phyloP scores from a whole-genome alignment of 2,113 vertebrate genomes.

The Oncorhynchus nerka region DNA sequence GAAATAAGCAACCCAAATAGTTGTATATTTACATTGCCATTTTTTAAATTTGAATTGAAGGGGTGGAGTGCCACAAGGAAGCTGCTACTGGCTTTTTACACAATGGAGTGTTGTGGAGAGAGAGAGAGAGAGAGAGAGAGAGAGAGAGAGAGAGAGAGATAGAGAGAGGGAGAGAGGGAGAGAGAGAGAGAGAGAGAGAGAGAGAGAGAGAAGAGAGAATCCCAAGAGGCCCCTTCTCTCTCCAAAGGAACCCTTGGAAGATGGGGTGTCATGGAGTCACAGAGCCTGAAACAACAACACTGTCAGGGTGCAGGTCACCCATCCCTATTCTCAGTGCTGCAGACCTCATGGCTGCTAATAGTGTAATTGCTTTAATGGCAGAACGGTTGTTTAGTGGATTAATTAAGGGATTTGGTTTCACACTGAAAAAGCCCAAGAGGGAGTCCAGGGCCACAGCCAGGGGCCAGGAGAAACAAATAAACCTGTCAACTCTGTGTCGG shows the following conservation, averaged over 20 bases:
- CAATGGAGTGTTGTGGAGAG: background rate
- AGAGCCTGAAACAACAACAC: slow-evolving; percentile 32
- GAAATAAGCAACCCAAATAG: no score
- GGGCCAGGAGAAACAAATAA: slow-evolving; percentile 67
- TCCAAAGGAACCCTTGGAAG: background rate
- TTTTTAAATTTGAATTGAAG: no score
- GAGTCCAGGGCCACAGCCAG: slow-evolving; percentile 55
- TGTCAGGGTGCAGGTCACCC: slow-evolving; percentile 9
- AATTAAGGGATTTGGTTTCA: slow-evolving; percentile 73
- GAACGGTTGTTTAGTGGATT: slow-evolving; percentile 61
- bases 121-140: no score
- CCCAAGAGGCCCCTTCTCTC: background rate
- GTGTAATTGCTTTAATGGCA: slow-evolving; percentile 63
- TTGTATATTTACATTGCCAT: no score
- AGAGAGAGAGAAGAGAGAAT: no score
- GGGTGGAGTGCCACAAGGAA: background rate
- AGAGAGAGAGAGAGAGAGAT: no score
- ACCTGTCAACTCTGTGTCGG: slow-evolving; percentile 41
- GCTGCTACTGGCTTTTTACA: background rate
- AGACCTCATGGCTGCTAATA: slow-evolving; percentile 44
- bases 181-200: no score
- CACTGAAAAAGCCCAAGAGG: slow-evolving; percentile 62
- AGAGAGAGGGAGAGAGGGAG: no score
- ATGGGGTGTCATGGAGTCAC: slow-evolving; percentile 17
- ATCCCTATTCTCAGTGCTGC: slow-evolving; percentile 31